Evolutionary conservation across 64 coral and sea anemone genomes (phyloP), one percentile per base, ranked within the genome.

Genomic region (Trachythela sp.): DNA sequence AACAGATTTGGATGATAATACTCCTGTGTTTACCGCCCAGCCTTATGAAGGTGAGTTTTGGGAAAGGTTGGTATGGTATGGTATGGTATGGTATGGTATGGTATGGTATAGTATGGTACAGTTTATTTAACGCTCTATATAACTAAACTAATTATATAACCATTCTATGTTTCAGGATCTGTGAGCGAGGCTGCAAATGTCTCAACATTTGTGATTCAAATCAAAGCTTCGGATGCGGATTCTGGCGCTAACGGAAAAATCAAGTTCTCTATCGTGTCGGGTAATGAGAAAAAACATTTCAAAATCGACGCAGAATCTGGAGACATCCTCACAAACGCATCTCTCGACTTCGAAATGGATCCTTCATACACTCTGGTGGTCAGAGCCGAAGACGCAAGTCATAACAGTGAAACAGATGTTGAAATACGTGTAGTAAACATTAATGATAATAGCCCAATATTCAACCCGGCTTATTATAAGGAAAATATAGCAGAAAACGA

Each of bases 261-360:
- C 0, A 86, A 84, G 15, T 99, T 87, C 22, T 48, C 54, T n/a
- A 64, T 64, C 26, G 17, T 64, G 20, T 64, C 56, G 7, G 56
- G 56, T 20, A n/a, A 64, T 26, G 24, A 35, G 3, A 30, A 80
- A n/a, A 80, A 80, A 36, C 92, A 95, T 35, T 99, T 99, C 39
- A 70, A 70, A 1, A 92, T 99, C 86, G 89, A 95, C 68, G 54
- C 86, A 7, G 88, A 84, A 20, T 37, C 33, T 1, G 96, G 96
- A 38, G 85, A 93, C 4, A 85, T 99, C 34, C 80, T 90, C 35
- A 92, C 89, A 20, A 35, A 83, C 13, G 91, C 92, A 18, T 14
- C 87, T 22, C 37, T 99, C 40, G 96, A 99, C 56, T 99, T 89
- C 37, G 96, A 99, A 87, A 90, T 40, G 20, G 94, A 75, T 0